Conservation (phyloP, 2,113 vertebrate species). For the Dermatemys mawii region DNA sequence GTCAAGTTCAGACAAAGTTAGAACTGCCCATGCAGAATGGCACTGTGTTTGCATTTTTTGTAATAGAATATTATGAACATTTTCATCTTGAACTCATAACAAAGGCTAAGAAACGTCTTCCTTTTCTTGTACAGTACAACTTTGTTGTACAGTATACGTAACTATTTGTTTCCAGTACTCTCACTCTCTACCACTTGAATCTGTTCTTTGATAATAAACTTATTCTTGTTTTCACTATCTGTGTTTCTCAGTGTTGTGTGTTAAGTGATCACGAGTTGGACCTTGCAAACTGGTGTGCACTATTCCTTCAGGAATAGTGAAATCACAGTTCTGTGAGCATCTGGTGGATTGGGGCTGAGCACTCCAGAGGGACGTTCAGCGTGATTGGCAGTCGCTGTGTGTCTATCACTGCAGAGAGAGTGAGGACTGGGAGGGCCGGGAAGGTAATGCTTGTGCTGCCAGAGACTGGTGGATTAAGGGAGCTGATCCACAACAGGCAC, state of each 20-base stretch:
- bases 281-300: not conserved
- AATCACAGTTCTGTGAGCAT: not conserved
- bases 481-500: not conserved
- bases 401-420: not conserved
- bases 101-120: not conserved
- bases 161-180: not conserved
- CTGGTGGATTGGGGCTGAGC: not conserved
- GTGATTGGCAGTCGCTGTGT: not conserved
- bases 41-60: not conserved
- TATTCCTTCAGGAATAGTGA: not conserved
- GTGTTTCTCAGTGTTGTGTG: not conserved
- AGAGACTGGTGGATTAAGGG: not conserved
- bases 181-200: not conserved
- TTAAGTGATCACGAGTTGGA: not conserved
- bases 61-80: fast-evolving
- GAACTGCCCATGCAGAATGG: not conserved
- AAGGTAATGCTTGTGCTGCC: not conserved
- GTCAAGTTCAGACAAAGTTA: not conserved
- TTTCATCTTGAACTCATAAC: not conserved
- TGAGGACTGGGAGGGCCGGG: not conserved
- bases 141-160: not conserved
- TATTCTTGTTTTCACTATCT: not conserved
- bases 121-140: not conserved
- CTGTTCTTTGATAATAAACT: not conserved
- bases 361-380: not conserved